Base-by-base conservation (phyloP, 2,888 invertebrate genomes). In the Nemotelus nigrinus region DNA sequence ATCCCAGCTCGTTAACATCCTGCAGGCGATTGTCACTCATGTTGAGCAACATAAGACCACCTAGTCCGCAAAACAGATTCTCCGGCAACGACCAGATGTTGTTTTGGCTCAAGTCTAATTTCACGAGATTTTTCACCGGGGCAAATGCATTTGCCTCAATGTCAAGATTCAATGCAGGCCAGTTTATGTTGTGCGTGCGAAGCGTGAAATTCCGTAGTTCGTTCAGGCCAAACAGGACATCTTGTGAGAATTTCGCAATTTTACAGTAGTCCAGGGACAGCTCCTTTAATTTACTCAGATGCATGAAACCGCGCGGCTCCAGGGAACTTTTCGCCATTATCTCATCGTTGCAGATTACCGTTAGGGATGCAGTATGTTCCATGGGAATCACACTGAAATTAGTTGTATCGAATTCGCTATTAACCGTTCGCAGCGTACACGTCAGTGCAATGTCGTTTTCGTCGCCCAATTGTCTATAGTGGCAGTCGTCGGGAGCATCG, bases 31-130 rank as follows among this genome's bases (percentile, higher is more conserved):
- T 97, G 83, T 93, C 92, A 80, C 96, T 96, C 82, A 96, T 92
- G 86, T 97, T 97, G 81, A 97, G 88, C 80, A 91, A 90, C 79
- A 94, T 92, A 82, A 96, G 89, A 84, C 93, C 95, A 57, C 92
- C 92, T 82, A 96, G 87, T 3, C 94, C 92, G 84, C 96, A 96
- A 87, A 96, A 96, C 80, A 95, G 89, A 84, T 93, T 93, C 83
- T 94, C 94, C 44, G 96, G 95, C 85, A 96, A 91, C 76, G 94
- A 93, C 94, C 95, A 95, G 85, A 96, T 94, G 86, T 96, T 96
- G 87, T 96, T 96, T 84, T 92, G 92, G 84, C 95, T 95, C 81
- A 96, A 89, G 85, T 96, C 96, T 80, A 96, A 89, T 82, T 93
- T 90, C 87, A 96, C 96, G 82, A 96, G 89, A 85, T 95, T 93